These are phyloP conservation scores for Platyrinchus mystaceus DNA, from an alignment of 2,797 vertebrate genomes.

Conservation along the genomic window DNA sequence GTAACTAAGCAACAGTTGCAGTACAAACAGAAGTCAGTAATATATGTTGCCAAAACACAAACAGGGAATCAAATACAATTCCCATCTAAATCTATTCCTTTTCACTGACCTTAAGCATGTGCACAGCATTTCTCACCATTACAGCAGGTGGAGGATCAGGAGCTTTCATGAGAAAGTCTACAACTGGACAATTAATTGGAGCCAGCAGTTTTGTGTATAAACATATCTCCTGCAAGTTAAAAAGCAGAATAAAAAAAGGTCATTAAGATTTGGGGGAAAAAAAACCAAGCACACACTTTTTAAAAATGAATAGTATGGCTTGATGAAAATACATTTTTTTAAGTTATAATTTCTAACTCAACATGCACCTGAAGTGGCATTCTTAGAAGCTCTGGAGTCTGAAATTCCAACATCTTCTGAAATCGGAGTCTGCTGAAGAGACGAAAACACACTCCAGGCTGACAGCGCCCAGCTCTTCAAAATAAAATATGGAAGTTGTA, in stretches of 20 bases:
- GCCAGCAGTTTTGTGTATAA: constrained; percentile 93
- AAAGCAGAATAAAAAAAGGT: not conserved
- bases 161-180: constrained; percentile 91
- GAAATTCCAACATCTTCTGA: constrained; percentile 92
- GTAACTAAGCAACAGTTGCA: not conserved
- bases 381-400: constrained; percentile 90
- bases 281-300: not conserved
- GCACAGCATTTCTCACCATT: constrained; percentile 87
- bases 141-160: constrained; percentile 89
- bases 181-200: constrained; percentile 82
- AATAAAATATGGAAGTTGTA: constrained; percentile 22
- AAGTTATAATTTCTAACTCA: not conserved
- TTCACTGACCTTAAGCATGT: constrained; percentile 89
- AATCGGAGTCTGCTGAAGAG: constrained; percentile 90
- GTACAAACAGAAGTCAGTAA: not conserved
- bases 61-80: not conserved
- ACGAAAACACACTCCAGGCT: constrained; percentile 90
- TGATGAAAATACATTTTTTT: not conserved
- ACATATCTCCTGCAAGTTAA: constrained; percentile 87
- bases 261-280: not conserved
- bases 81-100: not conserved
- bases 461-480: constrained; percentile 90
- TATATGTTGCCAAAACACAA: not conserved
- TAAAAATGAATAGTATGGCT: not conserved
- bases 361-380: constrained; percentile 91